These are phyloP conservation scores for Aleiodes alternator DNA, from an alignment of 2,888 invertebrate species.

Conservation along the genomic window DNA sequence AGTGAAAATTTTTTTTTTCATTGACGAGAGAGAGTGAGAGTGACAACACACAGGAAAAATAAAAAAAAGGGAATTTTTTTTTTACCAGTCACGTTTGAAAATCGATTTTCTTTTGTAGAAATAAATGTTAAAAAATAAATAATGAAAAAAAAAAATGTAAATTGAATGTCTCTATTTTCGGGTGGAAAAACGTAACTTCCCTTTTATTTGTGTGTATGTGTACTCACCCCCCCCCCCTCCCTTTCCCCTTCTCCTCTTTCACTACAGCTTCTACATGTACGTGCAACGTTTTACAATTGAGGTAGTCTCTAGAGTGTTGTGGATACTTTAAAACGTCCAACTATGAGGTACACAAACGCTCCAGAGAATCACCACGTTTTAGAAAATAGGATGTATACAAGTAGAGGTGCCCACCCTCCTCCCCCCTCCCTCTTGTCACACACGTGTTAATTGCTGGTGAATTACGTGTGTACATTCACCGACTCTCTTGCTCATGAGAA, in stretches of 20 bases:
- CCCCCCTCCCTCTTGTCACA: conserved; percentile 32
- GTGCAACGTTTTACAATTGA: conserved; percentile 53
- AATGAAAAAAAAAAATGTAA: conserved; percentile 10
- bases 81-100: too few species aligned
- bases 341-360: conserved; percentile 24
- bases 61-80: background rate
- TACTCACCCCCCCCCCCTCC: too few species aligned
- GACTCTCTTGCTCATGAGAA: background rate
- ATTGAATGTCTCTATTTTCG: conserved; percentile 23
- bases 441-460: conserved; percentile 54
- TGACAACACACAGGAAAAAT: too few species aligned
- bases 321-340: conserved; percentile 27
- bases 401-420: conserved; percentile 4
- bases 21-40: too few species aligned
- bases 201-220: conserved; percentile 15
- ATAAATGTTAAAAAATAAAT: background rate
- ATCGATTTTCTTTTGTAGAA: background rate
- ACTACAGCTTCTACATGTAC: conserved; percentile 43
- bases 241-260: background rate
- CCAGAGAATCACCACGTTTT: conserved; percentile 44
- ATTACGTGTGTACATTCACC: conserved; percentile 46
- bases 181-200: conserved; percentile 13
- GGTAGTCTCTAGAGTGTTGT: conserved; percentile 34
- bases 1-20: too few species aligned
- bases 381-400: conserved; percentile 26